A percentile compares a stretch with the other conserved stretches of the same genome.
These are phyloP conservation scores for Indri indri DNA, from an alignment of 2,113 vertebrate genomes.

Conservation along the genomic window DNA sequence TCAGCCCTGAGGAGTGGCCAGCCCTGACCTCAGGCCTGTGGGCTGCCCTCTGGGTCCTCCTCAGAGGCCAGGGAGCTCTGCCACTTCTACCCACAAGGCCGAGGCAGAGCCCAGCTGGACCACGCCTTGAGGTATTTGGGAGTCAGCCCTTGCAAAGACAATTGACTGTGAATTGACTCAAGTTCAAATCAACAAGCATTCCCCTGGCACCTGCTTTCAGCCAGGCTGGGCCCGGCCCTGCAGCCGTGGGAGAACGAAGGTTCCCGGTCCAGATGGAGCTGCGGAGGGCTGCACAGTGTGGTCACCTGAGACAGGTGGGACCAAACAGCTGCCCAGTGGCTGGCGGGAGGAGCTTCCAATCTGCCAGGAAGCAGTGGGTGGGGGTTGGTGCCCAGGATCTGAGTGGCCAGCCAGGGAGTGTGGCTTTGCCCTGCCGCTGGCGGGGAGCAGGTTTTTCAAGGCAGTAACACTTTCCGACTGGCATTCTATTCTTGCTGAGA, in stretches of 20 bases:
- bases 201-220: neutral
- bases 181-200: neutral
- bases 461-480: neutral
- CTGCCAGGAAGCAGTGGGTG: neutral
- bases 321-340: fast-evolving
- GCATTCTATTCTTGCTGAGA: neutral
- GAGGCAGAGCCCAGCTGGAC: neutral
- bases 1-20: neutral
- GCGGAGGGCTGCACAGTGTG: no score
- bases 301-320: neutral
- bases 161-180: neutral
- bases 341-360: fast-evolving
- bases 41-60: neutral
- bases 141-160: neutral
- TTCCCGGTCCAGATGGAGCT: neutral
- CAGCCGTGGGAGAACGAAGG: neutral
- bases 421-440: neutral
- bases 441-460: neutral
- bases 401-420: neutral
- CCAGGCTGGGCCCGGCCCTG: neutral
- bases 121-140: neutral
- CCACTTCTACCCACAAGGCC: neutral
- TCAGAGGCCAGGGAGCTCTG: neutral
- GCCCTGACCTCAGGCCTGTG: neutral
- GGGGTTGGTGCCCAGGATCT: neutral